These are phyloP conservation scores for Melinaea marsaeus DNA, from an alignment of 2,888 invertebrate genomes.

Conservation along the genomic window DNA sequence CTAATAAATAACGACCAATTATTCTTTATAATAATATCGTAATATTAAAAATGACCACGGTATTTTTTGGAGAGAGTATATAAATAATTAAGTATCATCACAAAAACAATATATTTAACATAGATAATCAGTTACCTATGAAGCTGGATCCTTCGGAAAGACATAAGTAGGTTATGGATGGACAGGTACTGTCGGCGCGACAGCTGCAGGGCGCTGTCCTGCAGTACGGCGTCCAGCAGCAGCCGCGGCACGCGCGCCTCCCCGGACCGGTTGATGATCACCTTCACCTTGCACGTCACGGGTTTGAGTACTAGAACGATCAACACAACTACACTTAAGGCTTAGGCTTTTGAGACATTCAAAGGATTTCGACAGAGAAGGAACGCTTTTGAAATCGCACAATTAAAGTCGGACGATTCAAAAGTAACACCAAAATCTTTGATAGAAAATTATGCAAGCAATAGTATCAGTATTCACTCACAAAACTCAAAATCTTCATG, in stretches of 20 bases:
- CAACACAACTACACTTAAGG: neutral
- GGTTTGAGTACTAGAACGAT: constrained; percentile 83
- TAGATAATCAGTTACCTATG: constrained; percentile 73
- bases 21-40: neutral
- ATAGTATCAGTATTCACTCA: constrained; percentile 65
- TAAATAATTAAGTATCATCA: neutral
- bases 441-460: neutral
- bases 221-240: constrained; percentile 81
- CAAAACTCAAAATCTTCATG: constrained; percentile 88
- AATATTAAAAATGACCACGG: neutral
- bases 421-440: neutral
- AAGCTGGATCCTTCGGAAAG: constrained; percentile 80
- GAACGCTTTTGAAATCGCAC: too few species aligned
- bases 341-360: too few species aligned
- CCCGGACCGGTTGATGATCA: constrained; percentile 83
- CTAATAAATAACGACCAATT: constrained; percentile 44
- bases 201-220: constrained; percentile 85
- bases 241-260: constrained; percentile 80
- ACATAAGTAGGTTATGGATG: constrained; percentile 74
- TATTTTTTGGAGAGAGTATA: neutral
- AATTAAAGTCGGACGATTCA: neutral
- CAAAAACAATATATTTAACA: neutral
- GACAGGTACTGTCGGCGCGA: constrained; percentile 85
- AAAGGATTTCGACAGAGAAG: too few species aligned
- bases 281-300: constrained; percentile 86